These are phyloP conservation scores for Sebastes fasciatus DNA, from an alignment of 2,113 vertebrate genomes.

Conservation along the genomic window DNA sequence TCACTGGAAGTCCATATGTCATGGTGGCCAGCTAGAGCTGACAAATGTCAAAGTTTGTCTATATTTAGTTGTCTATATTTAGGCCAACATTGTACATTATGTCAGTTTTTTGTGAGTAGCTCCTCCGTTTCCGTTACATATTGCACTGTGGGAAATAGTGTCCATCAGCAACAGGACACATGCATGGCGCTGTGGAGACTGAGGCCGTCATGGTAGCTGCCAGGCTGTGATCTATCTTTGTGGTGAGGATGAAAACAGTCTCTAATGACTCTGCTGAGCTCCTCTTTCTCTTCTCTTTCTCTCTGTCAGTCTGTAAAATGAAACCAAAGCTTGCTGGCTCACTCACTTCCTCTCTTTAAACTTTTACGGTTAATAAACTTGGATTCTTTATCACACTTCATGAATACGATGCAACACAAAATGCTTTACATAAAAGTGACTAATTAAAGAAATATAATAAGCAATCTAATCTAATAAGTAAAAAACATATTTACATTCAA, in stretches of 20 bases:
- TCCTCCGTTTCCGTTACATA: constrained; percentile 1
- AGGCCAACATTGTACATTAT: neutral
- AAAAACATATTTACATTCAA: neutral
- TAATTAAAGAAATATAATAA: neutral
- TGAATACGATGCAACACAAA: neutral
- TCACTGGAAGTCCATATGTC: neutral
- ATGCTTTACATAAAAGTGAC: neutral
- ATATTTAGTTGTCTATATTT: neutral
- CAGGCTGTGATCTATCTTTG: constrained; percentile 63
- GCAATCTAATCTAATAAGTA: neutral
- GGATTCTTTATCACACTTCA: neutral
- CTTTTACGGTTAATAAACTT: constrained; percentile 46
- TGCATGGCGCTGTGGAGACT: constrained; percentile 34
- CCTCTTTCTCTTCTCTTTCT: constrained; percentile 11
- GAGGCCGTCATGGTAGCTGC: constrained; percentile 31
- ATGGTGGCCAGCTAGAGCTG: neutral
- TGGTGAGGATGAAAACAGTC: constrained; percentile 60
- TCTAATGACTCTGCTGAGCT: constrained; percentile 65
- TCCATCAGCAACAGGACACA: constrained; percentile 41
- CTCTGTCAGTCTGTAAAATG: constrained; percentile 59
- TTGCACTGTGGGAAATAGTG: constrained; percentile 12
- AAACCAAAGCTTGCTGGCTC: constrained; percentile 60
- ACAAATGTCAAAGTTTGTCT: neutral
- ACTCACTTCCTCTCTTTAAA: constrained; percentile 50
- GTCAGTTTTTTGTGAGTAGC: neutral